Conservation (phyloP, 2,888 invertebrate genomes). For the Gortyna flavago region DNA sequence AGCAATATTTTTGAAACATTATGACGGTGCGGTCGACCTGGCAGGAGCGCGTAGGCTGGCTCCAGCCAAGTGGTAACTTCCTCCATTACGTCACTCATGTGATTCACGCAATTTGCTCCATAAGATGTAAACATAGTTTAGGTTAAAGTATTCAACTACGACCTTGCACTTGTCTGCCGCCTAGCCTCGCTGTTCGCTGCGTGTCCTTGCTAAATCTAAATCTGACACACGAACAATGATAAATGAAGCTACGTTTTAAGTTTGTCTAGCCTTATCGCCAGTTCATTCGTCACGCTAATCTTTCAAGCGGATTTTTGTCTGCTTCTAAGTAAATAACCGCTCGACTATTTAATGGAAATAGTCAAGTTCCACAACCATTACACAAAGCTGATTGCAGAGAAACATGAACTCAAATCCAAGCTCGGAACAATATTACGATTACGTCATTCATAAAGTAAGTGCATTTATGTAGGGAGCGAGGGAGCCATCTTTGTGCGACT, state of each 20-base stretch:
- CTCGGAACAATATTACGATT: constrained; percentile 83
- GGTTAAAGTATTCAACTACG: constrained; percentile 73
- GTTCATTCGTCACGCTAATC: constrained; percentile 69
- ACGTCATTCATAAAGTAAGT: constrained; percentile 84
- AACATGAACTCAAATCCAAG: constrained; percentile 79
- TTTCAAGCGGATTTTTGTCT: constrained; percentile 67
- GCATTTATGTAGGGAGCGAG: constrained; percentile 82
- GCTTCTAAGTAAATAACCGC: constrained; percentile 67
- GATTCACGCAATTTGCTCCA: constrained; percentile 82
- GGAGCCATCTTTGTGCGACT: constrained; percentile 82
- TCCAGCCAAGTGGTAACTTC: constrained; percentile 85
- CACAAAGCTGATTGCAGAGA: constrained; percentile 75
- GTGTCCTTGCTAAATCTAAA: constrained; percentile 76
- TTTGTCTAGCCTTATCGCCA: constrained; percentile 68
- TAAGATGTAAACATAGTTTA: constrained; percentile 76
- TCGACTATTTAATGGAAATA: constrained; percentile 68
- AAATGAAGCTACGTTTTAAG: constrained; percentile 64
- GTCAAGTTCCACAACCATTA: constrained; percentile 71
- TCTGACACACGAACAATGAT: constrained; percentile 69
- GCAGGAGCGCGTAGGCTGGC: constrained; percentile 82
- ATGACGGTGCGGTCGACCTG: constrained; percentile 74
- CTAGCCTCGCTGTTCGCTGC: constrained; percentile 58
- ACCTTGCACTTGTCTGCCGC: constrained; percentile 73
- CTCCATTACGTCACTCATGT: constrained; percentile 86
- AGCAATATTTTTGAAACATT: constrained; percentile 78